Conservation (phyloP, 2,797 vertebrate species). For the Aeoliscus strigatus region DNA sequence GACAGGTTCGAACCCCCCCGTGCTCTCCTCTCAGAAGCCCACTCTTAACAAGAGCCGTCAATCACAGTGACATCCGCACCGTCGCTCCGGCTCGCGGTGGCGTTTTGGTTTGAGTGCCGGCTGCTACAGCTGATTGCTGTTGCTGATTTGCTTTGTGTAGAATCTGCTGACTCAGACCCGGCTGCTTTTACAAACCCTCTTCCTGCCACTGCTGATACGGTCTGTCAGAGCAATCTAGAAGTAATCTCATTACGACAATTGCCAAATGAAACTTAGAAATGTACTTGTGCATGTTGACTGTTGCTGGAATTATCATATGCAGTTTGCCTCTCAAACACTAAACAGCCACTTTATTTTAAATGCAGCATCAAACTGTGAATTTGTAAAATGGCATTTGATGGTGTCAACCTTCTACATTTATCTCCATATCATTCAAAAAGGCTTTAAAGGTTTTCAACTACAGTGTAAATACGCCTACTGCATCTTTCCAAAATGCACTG, state of each 20-base stretch:
- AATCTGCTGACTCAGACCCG: conserved; percentile 58
- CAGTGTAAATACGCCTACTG: no score
- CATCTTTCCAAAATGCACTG: no score
- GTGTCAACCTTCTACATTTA: no score
- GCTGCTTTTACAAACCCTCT: conserved; percentile 36
- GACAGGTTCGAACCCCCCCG: conserved; percentile 48
- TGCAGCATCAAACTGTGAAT: no score
- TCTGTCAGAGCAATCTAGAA: conserved; percentile 36
- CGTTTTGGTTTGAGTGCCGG: conserved; percentile 36
- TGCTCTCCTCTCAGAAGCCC: conserved; percentile 51
- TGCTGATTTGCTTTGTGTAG: conserved; percentile 38
- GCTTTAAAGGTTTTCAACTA: background rate
- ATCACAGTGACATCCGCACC: conserved; percentile 43
- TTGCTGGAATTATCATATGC: background rate
- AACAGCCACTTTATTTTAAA: no score
- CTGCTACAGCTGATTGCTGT: conserved; percentile 33
- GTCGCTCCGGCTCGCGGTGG: conserved; percentile 17
- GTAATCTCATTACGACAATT: no score
- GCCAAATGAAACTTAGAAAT: conserved; percentile 23
- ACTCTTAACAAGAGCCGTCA: conserved; percentile 61
- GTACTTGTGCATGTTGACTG: conserved; percentile 8
- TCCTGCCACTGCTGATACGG: conserved; percentile 46
- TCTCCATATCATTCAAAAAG: no score
- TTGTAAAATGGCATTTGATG: no score
- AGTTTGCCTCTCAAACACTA: no score